phyloP scores from a whole-genome alignment of 2,888 invertebrate species.

The Synanthedon andrenaeformis region DNA sequence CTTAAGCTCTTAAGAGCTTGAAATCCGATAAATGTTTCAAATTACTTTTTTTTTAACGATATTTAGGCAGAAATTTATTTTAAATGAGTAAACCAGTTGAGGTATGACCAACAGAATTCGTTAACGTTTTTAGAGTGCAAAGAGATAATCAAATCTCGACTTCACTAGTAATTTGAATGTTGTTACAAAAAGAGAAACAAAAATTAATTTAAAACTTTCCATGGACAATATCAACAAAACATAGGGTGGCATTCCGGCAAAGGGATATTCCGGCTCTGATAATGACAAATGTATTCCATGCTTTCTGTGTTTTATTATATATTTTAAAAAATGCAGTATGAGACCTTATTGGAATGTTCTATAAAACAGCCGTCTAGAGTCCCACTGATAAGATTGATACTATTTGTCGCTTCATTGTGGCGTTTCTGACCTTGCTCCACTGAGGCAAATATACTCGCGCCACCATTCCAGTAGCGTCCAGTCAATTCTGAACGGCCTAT shows the following conservation, averaged over 20 bases:
- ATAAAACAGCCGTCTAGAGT: conserved; percentile 58
- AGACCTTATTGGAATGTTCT: conserved; percentile 41
- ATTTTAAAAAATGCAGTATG: not conserved
- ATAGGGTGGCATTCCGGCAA: not conserved
- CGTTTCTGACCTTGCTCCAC: conserved; percentile 24
- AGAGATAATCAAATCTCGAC: no score
- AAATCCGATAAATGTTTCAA: no score
- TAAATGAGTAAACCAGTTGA: no score
- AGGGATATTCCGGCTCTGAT: no score
- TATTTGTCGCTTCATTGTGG: conserved; percentile 24
- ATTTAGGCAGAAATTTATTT: no score
- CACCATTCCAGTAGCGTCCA: conserved; percentile 62
- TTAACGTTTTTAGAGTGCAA: no score
- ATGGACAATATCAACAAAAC: not conserved
- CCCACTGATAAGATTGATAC: conserved; percentile 39
- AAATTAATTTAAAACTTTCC: not conserved
- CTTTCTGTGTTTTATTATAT: no score
- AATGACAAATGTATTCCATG: no score
- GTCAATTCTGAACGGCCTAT: conserved; percentile 59
- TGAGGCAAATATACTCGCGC: conserved; percentile 35
- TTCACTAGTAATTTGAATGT: not conserved
- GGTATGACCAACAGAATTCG: no score
- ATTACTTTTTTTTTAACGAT: no score
- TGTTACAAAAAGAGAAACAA: not conserved
- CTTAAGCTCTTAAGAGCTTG: no score